Conservation (phyloP, 2,888 invertebrate genomes). For the Lissonota sp. region DNA sequence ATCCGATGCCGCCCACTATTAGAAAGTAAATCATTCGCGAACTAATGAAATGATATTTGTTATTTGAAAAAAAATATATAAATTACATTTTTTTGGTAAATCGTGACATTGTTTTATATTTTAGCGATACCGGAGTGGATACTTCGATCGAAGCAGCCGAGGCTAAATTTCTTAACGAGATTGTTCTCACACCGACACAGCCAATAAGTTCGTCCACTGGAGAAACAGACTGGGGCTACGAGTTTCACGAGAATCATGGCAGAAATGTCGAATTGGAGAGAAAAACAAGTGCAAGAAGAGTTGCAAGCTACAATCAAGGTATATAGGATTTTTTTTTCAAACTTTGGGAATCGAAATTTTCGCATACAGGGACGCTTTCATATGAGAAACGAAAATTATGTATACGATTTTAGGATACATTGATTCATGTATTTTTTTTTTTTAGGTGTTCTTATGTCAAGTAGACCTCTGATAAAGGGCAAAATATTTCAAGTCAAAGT, state of each 20-base stretch:
- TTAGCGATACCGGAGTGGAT: constrained; percentile 82
- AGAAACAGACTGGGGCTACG: constrained; percentile 84
- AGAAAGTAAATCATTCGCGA: constrained; percentile 73
- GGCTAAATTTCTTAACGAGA: constrained; percentile 78
- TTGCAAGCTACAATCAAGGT: constrained; percentile 94
- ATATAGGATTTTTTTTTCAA: constrained; percentile 77
- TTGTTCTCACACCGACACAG: constrained; percentile 79
- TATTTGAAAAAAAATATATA: constrained; percentile 26
- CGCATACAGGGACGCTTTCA: neutral
- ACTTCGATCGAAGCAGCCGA: constrained; percentile 80
- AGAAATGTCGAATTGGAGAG: constrained; percentile 91
- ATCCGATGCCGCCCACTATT: constrained; percentile 84
- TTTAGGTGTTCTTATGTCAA: constrained; percentile 85
- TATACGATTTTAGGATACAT: neutral
- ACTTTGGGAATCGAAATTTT: too few species aligned
- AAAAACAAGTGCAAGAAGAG: constrained; percentile 88
- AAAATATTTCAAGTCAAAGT: constrained; percentile 86
- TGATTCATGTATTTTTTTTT: constrained; percentile 42
- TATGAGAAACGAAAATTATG: neutral
- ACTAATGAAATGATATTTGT: constrained; percentile 6
- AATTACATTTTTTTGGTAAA: constrained; percentile 48
- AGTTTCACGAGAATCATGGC: constrained; percentile 93
- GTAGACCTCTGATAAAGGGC: constrained; percentile 80
- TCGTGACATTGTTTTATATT: neutral
- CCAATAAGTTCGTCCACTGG: constrained; percentile 70